Base-by-base conservation (phyloP, 2,888 invertebrate species). In the Hyles lineata region DNA sequence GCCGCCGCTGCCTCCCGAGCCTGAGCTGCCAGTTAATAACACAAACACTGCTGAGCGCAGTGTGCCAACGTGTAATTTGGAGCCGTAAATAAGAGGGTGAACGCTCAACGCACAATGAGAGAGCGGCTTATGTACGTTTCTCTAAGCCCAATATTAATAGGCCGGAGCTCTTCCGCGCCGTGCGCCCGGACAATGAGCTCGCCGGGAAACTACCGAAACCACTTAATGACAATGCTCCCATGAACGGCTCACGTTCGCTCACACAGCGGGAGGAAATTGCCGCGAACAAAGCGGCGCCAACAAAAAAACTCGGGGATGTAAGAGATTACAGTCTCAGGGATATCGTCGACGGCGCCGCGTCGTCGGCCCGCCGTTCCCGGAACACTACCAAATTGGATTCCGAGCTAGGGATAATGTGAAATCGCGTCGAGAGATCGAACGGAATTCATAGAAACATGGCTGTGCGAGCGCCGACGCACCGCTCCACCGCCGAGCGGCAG, bases 161-260 rank as follows among this genome's bases (percentile, higher is more conserved):
- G 43, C 43, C n/a, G 9, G 23, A 23, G 50, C 7, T 67, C 67
- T 67, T 50, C 50, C 50, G 61, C 35, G 43, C 69, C 19, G 61
- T 50, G 29, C 61, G n/a, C 15, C 69, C 73, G 70, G 77, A 74
- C 76, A 74, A 70, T 63, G 74, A 74, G 74, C 76, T 74, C 74
- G 70, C 73, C 71, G 75, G 74, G 61, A 75, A 79, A 79, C 75
- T 79, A 79, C 78, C 74, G 74, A 77, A 78, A 78, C 72, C 77
- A 77, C 76, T 76, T 75, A 79, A 78, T 79, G 78, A 79, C 77
- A 71, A 71, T 71, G 74, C 74, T 75, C 72, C 71, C 75, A 74
- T 74, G 75, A 73, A 75, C 73, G 73, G 59, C 35, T 25, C 29
- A 60, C 59, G 69, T 21, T 67, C 58, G 67, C 59, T 58, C 61